Evolutionary conservation across 2,113 vertebrate genomes (phyloP).

Genomic region (Leptosomus discolor): DNA sequence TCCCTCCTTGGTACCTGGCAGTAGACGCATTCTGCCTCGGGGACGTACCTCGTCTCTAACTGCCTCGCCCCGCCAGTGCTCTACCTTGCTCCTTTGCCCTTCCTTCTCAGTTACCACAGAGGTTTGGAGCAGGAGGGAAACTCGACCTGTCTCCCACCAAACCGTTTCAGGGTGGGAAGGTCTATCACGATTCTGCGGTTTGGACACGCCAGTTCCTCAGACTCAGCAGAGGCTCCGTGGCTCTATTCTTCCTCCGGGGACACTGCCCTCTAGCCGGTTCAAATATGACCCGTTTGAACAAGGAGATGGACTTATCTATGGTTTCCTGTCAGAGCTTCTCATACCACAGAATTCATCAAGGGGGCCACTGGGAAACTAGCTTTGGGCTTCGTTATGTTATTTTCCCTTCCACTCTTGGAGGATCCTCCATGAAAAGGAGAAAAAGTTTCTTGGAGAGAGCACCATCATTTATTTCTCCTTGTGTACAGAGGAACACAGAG

Average conservation of each 20-base stretch:
- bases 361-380: neutral
- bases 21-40: neutral
- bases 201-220: neutral
- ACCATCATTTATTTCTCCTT: neutral
- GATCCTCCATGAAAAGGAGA: neutral
- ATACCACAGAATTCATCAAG: neutral
- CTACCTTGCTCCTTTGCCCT: neutral
- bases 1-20: neutral
- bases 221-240: neutral
- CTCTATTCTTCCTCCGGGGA: neutral
- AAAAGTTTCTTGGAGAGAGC: neutral
- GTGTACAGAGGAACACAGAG: neutral
- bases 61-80: neutral
- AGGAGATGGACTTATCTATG: neutral
- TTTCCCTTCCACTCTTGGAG: neutral
- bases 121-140: neutral
- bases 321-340: neutral
- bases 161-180: neutral
- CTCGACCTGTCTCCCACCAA: accelerated
- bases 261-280: neutral
- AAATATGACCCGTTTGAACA: neutral
- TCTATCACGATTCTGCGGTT: neutral
- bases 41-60: neutral
- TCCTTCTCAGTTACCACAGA: neutral
- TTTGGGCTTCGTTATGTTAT: neutral